phyloP scores from a whole-genome alignment of 2,888 invertebrate genomes.

The Temnothorax ravouxi region DNA sequence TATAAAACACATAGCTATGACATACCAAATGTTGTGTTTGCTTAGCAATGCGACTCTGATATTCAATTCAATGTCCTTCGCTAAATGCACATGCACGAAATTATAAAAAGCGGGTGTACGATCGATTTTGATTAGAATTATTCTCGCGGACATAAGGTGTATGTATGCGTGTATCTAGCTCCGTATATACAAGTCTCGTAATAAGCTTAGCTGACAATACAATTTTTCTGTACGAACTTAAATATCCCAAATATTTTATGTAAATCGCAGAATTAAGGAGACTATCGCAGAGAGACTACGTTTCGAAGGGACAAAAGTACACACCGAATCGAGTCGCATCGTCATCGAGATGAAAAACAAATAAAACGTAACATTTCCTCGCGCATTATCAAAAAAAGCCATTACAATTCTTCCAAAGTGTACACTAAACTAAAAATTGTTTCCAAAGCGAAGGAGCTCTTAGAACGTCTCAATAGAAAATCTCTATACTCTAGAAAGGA shows the following conservation, averaged over 20 bases:
- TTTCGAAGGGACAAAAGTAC: slow-evolving; percentile 56
- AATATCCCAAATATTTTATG: slow-evolving; percentile 45
- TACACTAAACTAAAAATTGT: slow-evolving; percentile 16
- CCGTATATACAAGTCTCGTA: slow-evolving; percentile 57
- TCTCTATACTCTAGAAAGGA: slow-evolving; percentile 76
- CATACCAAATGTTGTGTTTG: slow-evolving; percentile 77
- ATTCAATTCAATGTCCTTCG: slow-evolving; percentile 67
- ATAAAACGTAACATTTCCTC: slow-evolving; percentile 66
- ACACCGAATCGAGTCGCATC: slow-evolving; percentile 75
- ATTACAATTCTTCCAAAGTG: slow-evolving; percentile 58
- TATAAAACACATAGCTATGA: slow-evolving; percentile 82
- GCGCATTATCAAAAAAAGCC: slow-evolving; percentile 57
- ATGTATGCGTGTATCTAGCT: slow-evolving; percentile 43
- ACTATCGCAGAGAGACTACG: slow-evolving; percentile 41
- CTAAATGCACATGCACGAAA: slow-evolving; percentile 75
- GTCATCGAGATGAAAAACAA: slow-evolving; percentile 72
- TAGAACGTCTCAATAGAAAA: slow-evolving; percentile 33
- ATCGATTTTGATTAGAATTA: slow-evolving; percentile 62
- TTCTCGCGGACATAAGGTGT: slow-evolving; percentile 49
- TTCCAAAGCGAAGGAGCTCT: slow-evolving; percentile 15
- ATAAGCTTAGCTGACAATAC: slow-evolving; percentile 46
- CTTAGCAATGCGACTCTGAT: slow-evolving; percentile 79
- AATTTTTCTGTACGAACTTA: slow-evolving; percentile 52
- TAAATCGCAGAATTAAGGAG: slow-evolving; percentile 38
- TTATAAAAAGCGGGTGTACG: slow-evolving; percentile 70